phyloP scores from a whole-genome alignment of 2,113 vertebrate species.

The Syngnathus floridae region DNA sequence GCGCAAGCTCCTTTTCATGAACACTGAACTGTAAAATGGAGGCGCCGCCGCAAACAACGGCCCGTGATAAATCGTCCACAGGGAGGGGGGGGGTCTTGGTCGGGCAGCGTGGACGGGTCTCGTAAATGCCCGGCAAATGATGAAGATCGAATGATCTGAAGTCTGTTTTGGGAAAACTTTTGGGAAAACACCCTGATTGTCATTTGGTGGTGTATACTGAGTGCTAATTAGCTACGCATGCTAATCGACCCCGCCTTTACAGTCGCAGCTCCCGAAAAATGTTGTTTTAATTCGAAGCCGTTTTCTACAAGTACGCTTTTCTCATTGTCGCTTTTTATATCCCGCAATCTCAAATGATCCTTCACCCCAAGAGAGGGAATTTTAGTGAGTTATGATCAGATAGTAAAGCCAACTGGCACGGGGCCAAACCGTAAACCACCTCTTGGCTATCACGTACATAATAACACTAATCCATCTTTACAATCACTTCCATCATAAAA shows the following conservation, averaged over 20 bases:
- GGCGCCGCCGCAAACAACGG: not conserved
- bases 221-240: not conserved
- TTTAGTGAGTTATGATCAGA: slow-evolving; percentile 20
- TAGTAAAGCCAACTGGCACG: slow-evolving; percentile 21
- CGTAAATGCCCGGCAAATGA: slow-evolving; percentile 39
- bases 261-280: not conserved
- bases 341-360: not conserved
- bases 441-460: slow-evolving; percentile 20
- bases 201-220: not conserved
- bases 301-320: not conserved
- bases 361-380: not conserved
- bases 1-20: slow-evolving; percentile 62
- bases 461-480: slow-evolving; percentile 32
- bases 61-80: slow-evolving; percentile 1
- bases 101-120: slow-evolving; percentile 35
- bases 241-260: not conserved
- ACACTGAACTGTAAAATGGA: slow-evolving; percentile 70
- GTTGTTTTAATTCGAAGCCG: not conserved
- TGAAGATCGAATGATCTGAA: slow-evolving; percentile 20
- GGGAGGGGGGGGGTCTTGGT: slow-evolving; percentile 41
- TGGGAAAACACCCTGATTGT: not conserved
- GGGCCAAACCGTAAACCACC: slow-evolving; percentile 24
- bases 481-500: slow-evolving; percentile 25
- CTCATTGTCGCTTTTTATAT: not conserved
- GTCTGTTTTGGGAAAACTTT: slow-evolving; percentile 15